Conservation (phyloP, 2,888 invertebrate species). For the Drosophila kuntzei region DNA sequence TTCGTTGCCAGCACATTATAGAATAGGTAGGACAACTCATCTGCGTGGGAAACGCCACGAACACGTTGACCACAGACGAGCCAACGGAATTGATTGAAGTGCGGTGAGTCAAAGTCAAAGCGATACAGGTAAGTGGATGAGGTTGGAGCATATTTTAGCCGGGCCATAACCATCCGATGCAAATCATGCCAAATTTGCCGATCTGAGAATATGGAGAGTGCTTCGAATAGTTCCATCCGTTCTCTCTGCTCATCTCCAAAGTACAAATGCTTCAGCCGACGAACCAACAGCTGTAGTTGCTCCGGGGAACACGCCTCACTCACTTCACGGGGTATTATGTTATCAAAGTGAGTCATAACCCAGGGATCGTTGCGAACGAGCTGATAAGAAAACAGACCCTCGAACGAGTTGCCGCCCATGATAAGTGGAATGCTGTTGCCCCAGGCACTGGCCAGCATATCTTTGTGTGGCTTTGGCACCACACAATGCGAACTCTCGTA, state of each 20-base stretch:
- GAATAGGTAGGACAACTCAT: conserved; percentile 84
- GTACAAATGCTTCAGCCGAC: conserved; percentile 58
- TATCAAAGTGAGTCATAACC: conserved; percentile 77
- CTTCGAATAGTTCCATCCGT: conserved; percentile 61
- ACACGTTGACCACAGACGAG: conserved; percentile 73
- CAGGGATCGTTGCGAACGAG: conserved; percentile 57
- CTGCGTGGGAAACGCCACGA: conserved; percentile 83
- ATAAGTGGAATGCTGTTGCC: conserved; percentile 83
- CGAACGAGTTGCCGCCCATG: conserved; percentile 83
- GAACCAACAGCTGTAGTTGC: conserved; percentile 59
- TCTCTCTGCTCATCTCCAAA: conserved; percentile 65
- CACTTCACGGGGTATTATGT: conserved; percentile 82
- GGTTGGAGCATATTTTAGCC: conserved; percentile 63
- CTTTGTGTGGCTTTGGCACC: conserved; percentile 70
- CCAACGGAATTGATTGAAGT: conserved; percentile 82
- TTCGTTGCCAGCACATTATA: conserved; percentile 69
- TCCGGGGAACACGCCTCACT: conserved; percentile 54
- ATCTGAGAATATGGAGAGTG: conserved; percentile 58
- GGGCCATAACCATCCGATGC: conserved; percentile 74
- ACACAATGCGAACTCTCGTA: conserved; percentile 79
- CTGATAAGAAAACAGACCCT: conserved; percentile 81
- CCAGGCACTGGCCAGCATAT: conserved; percentile 79
- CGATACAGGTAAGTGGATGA: conserved; percentile 83
- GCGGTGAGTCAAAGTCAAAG: conserved; percentile 84
- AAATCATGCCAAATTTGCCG: conserved; percentile 82